Conservation (phyloP, 2,113 vertebrate genomes). For the Rhinoptilus africanus region DNA sequence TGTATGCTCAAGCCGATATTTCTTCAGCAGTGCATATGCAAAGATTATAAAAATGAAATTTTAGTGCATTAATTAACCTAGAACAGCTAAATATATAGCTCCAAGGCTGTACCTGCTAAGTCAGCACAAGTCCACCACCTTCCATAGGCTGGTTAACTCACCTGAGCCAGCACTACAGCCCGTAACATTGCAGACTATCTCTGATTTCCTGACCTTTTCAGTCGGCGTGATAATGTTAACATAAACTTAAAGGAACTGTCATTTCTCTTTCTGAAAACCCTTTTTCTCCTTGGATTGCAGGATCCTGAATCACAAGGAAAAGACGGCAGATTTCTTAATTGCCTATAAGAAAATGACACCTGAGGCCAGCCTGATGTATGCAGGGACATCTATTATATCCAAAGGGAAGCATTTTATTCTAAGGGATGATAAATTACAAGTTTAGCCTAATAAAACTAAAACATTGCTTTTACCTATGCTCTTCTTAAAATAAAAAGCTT, state of each 20-base stretch:
- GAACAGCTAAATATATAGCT: not conserved
- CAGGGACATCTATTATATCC: not conserved
- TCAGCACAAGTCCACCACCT: not conserved
- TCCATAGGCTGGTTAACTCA: not conserved
- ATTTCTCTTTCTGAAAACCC: slow-evolving; percentile 23
- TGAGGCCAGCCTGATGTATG: not conserved
- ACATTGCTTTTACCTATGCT: not conserved
- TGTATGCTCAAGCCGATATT: not conserved
- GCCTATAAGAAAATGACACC: not conserved
- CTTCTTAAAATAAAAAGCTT: not conserved
- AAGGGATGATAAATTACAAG: not conserved
- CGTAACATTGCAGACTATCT: not conserved
- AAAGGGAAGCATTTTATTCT: not conserved
- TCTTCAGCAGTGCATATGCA: not conserved
- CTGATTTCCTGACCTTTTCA: slow-evolving; percentile 7
- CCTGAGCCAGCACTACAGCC: not conserved
- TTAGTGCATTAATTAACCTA: not conserved
- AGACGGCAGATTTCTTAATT: not conserved
- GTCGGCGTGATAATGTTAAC: not conserved
- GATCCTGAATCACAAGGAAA: not conserved
- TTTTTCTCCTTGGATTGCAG: not conserved
- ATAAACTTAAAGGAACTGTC: slow-evolving; percentile 17
- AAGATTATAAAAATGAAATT: not conserved
- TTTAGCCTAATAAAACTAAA: not conserved
- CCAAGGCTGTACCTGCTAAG: not conserved